A percentile compares a stretch with the other conserved stretches of the same genome.
Conservation (phyloP, 2,888 invertebrate species). For the Tenthredo amoena region DNA sequence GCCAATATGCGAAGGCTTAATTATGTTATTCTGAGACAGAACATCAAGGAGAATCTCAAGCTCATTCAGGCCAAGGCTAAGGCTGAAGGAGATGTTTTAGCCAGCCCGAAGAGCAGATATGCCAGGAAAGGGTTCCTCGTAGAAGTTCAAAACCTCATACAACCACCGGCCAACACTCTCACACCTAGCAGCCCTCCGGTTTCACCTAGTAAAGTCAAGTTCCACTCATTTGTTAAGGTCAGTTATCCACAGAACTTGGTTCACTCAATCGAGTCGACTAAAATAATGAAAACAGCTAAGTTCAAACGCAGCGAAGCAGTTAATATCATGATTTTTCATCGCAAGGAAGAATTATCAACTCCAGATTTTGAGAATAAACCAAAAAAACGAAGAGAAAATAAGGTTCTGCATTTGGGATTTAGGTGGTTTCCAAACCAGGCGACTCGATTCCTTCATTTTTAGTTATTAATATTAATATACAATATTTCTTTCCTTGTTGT, state of each 20-base stretch:
- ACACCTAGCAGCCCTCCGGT: constrained; percentile 76
- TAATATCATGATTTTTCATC: not conserved
- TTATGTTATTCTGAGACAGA: constrained; percentile 69
- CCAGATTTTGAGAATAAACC: not conserved
- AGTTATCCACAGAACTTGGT: constrained; percentile 45
- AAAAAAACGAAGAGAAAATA: not conserved
- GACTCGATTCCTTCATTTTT: not conserved
- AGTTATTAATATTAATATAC: not conserved
- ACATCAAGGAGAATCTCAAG: constrained; percentile 73
- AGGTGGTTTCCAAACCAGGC: not conserved
- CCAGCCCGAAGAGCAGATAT: constrained; percentile 69
- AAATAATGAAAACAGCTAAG: not conserved
- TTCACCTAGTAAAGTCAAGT: constrained; percentile 77
- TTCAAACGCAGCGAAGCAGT: not conserved
- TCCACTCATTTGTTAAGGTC: constrained; percentile 77
- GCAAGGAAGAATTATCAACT: not conserved
- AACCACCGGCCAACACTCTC: constrained; percentile 61
- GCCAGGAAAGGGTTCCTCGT: constrained; percentile 70
- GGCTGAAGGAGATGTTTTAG: constrained; percentile 62
- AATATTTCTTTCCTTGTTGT: not conserved
- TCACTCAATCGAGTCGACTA: not conserved
- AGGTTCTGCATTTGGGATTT: not conserved
- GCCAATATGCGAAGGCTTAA: constrained; percentile 70
- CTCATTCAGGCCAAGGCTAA: constrained; percentile 67
- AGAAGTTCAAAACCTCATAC: constrained; percentile 72